These are phyloP conservation scores for Nycticebus coucang DNA, from an alignment of 2,113 vertebrate species.

Conservation along the genomic window DNA sequence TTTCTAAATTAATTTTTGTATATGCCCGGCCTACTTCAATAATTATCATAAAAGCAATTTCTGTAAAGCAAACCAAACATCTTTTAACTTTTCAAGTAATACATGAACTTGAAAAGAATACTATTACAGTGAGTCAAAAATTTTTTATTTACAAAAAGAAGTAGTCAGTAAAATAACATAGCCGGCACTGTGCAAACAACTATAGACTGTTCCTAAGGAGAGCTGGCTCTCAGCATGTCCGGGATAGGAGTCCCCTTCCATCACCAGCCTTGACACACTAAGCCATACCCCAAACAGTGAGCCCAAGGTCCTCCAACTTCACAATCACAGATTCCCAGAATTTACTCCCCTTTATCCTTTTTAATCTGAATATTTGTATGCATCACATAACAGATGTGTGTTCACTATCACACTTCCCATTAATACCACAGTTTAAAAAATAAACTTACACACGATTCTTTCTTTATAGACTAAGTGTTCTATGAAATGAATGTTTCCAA, in stretches of 20 bases:
- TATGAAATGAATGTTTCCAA: slow-evolving; percentile 22
- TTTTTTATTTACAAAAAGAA: not conserved
- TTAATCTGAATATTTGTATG: not conserved
- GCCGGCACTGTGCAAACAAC: fast-evolving
- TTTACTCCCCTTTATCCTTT: not conserved
- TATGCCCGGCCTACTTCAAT: not conserved
- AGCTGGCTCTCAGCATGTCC: no score
- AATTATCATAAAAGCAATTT: slow-evolving; percentile 33
- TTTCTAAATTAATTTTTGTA: slow-evolving; percentile 21
- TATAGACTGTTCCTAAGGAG: no score
- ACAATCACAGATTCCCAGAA: not conserved
- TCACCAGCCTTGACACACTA: no score
- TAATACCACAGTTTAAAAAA: not conserved
- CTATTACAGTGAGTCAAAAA: slow-evolving; percentile 8
- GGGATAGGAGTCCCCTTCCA: not conserved
- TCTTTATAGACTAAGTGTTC: not conserved
- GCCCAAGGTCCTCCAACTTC: not conserved
- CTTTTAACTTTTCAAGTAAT: slow-evolving; percentile 35
- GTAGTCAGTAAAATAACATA: not conserved
- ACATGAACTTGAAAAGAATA: slow-evolving; percentile 42
- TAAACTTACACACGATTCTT: not conserved
- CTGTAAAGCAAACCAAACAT: not conserved
- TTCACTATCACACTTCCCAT: not conserved
- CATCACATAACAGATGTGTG: not conserved
- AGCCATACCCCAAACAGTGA: not conserved